These are phyloP conservation scores for Mythimna ferrago DNA, from an alignment of 2,888 invertebrate genomes.

Conservation along the genomic window DNA sequence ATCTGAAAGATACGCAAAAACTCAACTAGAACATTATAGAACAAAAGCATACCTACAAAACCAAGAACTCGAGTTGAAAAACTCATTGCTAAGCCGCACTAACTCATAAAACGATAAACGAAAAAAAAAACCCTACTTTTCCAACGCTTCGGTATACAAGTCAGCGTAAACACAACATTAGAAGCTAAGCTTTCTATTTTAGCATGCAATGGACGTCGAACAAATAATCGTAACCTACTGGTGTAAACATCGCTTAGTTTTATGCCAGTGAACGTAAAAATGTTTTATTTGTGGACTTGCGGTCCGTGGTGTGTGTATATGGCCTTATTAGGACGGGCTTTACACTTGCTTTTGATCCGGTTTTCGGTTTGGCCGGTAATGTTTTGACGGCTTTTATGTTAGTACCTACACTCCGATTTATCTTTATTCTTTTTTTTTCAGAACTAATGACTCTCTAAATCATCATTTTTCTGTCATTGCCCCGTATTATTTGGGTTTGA, in stretches of 20 bases:
- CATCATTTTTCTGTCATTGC: no score
- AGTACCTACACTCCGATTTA: no score
- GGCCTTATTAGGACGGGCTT: constrained; percentile 31
- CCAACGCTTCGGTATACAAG: constrained; percentile 38
- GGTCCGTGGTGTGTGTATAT: constrained; percentile 47
- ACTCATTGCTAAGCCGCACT: constrained; percentile 9
- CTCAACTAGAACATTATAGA: not conserved
- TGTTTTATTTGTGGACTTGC: constrained; percentile 58
- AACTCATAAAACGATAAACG: constrained; percentile 15
- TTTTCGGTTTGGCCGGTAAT: constrained; percentile 22
- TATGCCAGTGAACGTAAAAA: constrained; percentile 57
- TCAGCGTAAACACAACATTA: constrained; percentile 48
- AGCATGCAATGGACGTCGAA: constrained; percentile 56
- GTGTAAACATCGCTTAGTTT: constrained; percentile 64
- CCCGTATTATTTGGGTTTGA: no score
- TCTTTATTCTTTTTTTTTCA: no score
- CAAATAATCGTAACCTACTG: constrained; percentile 49
- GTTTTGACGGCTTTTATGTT: not conserved
- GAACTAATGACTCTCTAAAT: no score
- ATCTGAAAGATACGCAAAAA: not conserved
- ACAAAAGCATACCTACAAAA: not conserved
- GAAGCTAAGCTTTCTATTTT: constrained; percentile 40
- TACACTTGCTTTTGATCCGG: constrained; percentile 27
- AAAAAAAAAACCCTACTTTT: not conserved
- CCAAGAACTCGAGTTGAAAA: constrained; percentile 27